Evolutionary conservation across 2,113 vertebrate species (phyloP), one percentile per base, ranked within the genome.

Genomic region (Crotalus viridis): DNA sequence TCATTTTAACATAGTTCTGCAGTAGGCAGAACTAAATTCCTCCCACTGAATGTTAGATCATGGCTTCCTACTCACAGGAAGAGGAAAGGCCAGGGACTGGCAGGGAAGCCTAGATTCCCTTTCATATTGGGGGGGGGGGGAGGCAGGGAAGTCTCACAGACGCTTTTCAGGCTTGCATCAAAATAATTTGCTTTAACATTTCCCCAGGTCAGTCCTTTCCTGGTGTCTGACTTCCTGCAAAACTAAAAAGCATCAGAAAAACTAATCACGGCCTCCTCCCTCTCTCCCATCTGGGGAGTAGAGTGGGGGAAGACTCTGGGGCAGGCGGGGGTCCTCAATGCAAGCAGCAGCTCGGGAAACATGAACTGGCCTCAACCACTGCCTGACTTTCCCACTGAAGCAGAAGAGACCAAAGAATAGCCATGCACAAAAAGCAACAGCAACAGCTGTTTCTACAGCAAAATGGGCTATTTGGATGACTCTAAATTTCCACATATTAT

Each of bases 1-100:
- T 93, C 90, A 81, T 87, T 95, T 43, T 69, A 85, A 24, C 28
- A 33, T 91, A 46, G 1, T 39, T 61, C 90, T 89, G 64, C 61
- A 90, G 93, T 93, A 57, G 89, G 89, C n/a, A 85, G 92, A 89
- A 94, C n/a, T 39, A 6, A 95, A 95, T 95, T 95, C 93, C 95
- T 95, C 93, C 94, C 92, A 94, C 89, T 93, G 92, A 91, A 64
- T 90, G 61, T 74, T 64, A 94, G 87, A 81, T 93, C 93, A 56
- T 57, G 90, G 56, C 51, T 24, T 22, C 28, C 85, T 88, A 46
- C 48, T 61, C 51, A 22, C 4, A 24, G 51, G 22, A 69, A 56
- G 87, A 15, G 19, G 51, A 48, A 52, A 21, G 43, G 26, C 59
- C 10, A 17, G 28, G 19, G 24, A 5, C 10, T 26, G 4, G 64